phyloP scores from a whole-genome alignment of 2,888 invertebrate species.

The Platycheirus albimanus region DNA sequence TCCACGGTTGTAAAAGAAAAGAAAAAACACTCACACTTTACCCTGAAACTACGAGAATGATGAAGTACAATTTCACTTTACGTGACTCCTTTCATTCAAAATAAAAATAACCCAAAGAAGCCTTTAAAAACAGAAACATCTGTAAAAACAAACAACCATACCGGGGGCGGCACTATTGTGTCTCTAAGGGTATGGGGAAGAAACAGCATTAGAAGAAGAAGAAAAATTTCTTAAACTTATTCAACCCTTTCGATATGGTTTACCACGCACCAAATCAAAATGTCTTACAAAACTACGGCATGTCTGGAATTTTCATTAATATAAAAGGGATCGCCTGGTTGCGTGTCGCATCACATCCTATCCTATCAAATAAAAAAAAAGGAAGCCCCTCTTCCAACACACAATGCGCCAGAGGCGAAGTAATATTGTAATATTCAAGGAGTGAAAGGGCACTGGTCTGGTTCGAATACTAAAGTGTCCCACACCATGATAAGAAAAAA shows the following conservation, averaged over 20 bases:
- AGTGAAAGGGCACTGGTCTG: slow-evolving; percentile 34
- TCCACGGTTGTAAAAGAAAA: slow-evolving; percentile 20
- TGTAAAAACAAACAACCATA: slow-evolving; percentile 55
- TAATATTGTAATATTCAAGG: slow-evolving; percentile 42
- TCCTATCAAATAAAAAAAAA: slow-evolving; percentile 13
- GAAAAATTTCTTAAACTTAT: slow-evolving; percentile 39
- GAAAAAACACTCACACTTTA: no score
- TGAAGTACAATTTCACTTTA: slow-evolving; percentile 7
- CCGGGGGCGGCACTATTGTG: no score
- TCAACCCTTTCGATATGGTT: slow-evolving; percentile 66
- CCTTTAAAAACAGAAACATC: slow-evolving; percentile 53
- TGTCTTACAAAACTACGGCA: slow-evolving; percentile 70
- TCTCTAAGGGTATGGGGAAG: no score
- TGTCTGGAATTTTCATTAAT: slow-evolving; percentile 73
- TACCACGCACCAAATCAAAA: slow-evolving; percentile 69
- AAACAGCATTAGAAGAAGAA: slow-evolving; percentile 11
- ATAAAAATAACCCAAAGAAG: slow-evolving; percentile 54
- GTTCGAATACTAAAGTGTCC: slow-evolving; percentile 28
- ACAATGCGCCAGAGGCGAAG: slow-evolving; percentile 47
- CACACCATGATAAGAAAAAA: slow-evolving; percentile 47
- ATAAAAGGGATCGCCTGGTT: slow-evolving; percentile 48
- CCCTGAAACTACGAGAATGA: neutral
- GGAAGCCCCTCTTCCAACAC: slow-evolving; percentile 13
- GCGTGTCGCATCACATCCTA: slow-evolving; percentile 42
- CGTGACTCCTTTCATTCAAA: slow-evolving; percentile 59